A percentile compares a stretch with the other conserved stretches of the same genome.
These are phyloP conservation scores for Oasisia sp. DNA, from an alignment of 2,888 invertebrate genomes.

Conservation along the genomic window DNA sequence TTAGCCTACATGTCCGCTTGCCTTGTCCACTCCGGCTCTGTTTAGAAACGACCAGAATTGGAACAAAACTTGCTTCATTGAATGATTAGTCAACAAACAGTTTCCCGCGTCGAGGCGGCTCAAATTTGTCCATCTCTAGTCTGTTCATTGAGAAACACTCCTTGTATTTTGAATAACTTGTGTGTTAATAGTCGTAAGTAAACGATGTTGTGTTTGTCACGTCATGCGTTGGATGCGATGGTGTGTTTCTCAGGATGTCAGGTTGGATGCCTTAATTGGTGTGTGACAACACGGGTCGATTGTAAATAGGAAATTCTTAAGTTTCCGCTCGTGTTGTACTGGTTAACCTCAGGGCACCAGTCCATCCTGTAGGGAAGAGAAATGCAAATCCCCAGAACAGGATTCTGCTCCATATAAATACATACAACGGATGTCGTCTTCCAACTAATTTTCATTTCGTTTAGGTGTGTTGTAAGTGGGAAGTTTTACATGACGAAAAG, in stretches of 20 bases:
- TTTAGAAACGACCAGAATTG: background rate
- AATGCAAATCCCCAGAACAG: too few species aligned
- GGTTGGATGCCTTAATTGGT: background rate
- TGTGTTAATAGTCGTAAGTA: background rate
- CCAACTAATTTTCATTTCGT: background rate
- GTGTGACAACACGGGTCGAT: background rate
- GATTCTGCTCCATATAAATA: background rate
- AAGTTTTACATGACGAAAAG: background rate
- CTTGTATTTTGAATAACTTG: background rate
- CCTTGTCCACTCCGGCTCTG: background rate
- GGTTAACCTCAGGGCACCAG: too few species aligned
- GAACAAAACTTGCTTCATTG: background rate
- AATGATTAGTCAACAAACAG: background rate
- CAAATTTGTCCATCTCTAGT: background rate
- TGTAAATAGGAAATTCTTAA: background rate
- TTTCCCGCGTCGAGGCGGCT: background rate
- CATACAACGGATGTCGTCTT: background rate
- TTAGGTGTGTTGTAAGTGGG: background rate
- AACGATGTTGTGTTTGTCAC: background rate
- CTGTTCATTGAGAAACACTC: background rate
- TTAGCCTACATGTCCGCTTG: background rate
- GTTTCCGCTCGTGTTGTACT: too few species aligned
- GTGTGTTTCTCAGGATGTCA: background rate
- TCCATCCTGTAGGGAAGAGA: too few species aligned
- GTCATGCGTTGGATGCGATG: background rate